phyloP scores from a whole-genome alignment of 2,797 vertebrate genomes.

The Odontamblyopus lacepedii region DNA sequence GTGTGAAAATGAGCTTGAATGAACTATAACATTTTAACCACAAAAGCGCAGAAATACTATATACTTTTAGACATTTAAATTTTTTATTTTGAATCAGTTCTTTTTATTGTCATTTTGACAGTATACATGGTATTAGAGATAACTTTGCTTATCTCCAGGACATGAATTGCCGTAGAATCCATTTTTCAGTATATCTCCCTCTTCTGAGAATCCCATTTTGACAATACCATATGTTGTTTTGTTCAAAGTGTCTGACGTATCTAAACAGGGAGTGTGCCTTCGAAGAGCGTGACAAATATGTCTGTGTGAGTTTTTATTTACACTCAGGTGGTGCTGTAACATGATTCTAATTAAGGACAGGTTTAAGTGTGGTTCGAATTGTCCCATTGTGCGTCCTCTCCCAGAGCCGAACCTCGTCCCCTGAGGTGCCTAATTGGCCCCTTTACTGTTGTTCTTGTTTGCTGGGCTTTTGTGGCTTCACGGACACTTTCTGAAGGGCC shows the following conservation, averaged over 20 bases:
- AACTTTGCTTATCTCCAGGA: too few species aligned
- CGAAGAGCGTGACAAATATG: background rate
- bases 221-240: background rate
- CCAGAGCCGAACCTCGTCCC: conserved; percentile 54
- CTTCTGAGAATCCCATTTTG: background rate
- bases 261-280: background rate
- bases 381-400: conserved; percentile 45
- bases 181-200: too few species aligned
- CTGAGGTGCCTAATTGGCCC: conserved; percentile 48
- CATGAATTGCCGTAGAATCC: too few species aligned
- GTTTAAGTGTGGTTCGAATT: background rate
- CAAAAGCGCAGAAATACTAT: too few species aligned
- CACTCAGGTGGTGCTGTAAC: background rate
- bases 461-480: conserved; percentile 65
- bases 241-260: conserved; percentile 1
- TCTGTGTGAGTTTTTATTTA: background rate
- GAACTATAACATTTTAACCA: too few species aligned
- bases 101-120: too few species aligned
- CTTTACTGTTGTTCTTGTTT: conserved; percentile 58
- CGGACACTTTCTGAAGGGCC: conserved; percentile 46
- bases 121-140: too few species aligned
- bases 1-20: too few species aligned
- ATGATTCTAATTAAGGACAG: conserved; percentile 3
- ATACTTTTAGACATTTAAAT: too few species aligned
- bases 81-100: too few species aligned